phyloP scores from a whole-genome alignment of 2,113 vertebrate species.

The Trichomycterus rosablanca region DNA sequence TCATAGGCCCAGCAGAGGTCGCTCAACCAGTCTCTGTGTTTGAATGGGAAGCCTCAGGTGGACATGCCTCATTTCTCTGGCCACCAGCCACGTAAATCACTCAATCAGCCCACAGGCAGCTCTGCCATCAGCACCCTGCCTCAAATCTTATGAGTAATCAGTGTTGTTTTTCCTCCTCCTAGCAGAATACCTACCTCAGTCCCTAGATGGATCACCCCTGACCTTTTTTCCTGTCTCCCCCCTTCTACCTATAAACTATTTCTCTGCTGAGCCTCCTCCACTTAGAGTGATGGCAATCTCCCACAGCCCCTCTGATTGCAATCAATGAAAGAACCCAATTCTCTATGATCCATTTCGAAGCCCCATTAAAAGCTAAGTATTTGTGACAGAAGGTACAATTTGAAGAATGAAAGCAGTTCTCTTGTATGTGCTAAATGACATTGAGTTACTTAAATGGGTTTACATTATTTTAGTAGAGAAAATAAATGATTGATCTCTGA shows the following conservation, averaged over 20 bases:
- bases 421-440: slow-evolving; percentile 27
- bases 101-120: slow-evolving; percentile 40
- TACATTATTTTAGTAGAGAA: no score
- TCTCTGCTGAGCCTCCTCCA: slow-evolving; percentile 38
- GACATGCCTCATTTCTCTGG: slow-evolving; percentile 34
- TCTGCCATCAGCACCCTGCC: slow-evolving; percentile 38
- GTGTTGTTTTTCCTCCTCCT: slow-evolving; percentile 31
- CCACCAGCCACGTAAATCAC: slow-evolving; percentile 47
- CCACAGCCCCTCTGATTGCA: slow-evolving; percentile 49
- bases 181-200: slow-evolving; percentile 7
- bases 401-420: slow-evolving; percentile 34
- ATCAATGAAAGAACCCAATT: slow-evolving; percentile 51
- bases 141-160: slow-evolving; percentile 46
- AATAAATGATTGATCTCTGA: no score
- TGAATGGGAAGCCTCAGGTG: slow-evolving; percentile 35
- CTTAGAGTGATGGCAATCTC: slow-evolving; percentile 33
- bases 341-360: slow-evolving; percentile 38
- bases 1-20: slow-evolving; percentile 28
- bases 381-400: slow-evolving; percentile 45
- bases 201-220: slow-evolving; percentile 3
- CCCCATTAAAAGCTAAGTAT: slow-evolving; percentile 42
- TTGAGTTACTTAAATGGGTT: no score
- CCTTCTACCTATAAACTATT: slow-evolving; percentile 40
- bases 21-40: slow-evolving; percentile 7
- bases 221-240: neutral